Conservation (phyloP, 2,888 invertebrate species). For the Mallateleia sp. region DNA sequence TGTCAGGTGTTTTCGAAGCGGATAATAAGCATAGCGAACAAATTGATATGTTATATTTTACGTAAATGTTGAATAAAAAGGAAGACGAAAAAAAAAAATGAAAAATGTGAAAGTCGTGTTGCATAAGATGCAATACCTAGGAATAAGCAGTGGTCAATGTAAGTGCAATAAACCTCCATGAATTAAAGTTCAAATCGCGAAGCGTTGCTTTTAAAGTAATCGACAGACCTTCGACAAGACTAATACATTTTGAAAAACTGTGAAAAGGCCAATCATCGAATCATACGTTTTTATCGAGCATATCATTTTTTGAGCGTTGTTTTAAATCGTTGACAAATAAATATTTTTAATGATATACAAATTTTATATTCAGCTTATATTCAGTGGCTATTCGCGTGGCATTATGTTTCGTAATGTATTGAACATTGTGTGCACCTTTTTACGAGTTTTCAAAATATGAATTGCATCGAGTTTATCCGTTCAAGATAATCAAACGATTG, state of each 20-base stretch:
- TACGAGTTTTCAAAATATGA: constrained; percentile 60
- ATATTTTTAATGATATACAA: constrained; percentile 43
- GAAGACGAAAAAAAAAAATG: constrained; percentile 77
- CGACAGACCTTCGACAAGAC: constrained; percentile 52
- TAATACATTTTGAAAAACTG: constrained; percentile 82
- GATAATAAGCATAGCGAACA: constrained; percentile 65
- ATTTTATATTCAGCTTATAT: constrained; percentile 51
- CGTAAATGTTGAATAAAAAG: constrained; percentile 73
- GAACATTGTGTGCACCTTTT: constrained; percentile 39
- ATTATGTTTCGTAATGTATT: constrained; percentile 13
- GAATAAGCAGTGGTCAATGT: constrained; percentile 82
- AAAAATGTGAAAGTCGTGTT: constrained; percentile 80
- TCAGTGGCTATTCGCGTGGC: constrained; percentile 10
- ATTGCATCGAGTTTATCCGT: constrained; percentile 39
- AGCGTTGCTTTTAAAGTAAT: constrained; percentile 58
- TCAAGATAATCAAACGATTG: constrained; percentile 6
- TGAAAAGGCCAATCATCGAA: constrained; percentile 77
- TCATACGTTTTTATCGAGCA: constrained; percentile 32
- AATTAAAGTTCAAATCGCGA: constrained; percentile 85
- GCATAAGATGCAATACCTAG: constrained; percentile 78
- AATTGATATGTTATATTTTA: constrained; percentile 71
- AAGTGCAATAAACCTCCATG: constrained; percentile 88
- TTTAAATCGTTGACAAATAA: constrained; percentile 26
- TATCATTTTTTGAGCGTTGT: constrained; percentile 42
- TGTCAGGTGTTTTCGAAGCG: constrained; percentile 62